Evolutionary conservation across 1,140 invertebrate species (phyloP), one percentile per base, ranked within the genome.

Genomic region (Mactra quadrangularis): DNA sequence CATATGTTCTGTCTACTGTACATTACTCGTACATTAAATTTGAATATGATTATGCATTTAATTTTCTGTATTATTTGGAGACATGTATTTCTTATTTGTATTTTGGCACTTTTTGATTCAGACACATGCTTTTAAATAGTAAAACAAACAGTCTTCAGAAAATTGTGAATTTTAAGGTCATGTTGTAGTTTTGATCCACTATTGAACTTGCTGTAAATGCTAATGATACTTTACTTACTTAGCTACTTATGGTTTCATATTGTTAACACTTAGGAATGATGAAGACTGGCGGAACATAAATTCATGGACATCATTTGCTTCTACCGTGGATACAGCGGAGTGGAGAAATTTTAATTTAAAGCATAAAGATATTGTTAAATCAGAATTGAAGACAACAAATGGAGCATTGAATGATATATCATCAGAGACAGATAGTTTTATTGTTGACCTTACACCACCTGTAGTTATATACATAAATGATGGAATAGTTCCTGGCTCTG

Each of bases 361-460:
- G 7, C 74, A 84, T 31, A 68, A 57, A 7, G 82, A 84, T 29
- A 31, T 33, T 27, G 35, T 84, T 25, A 71, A 71, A 50, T 59
- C 41, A 19, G 64, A 22, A 19, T 47, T 84, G 7, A 64, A 38
- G 38, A 74, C 64, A 15, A 64, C 35, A 19, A 84, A 84, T 79
- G 82, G 72, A 35, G 82, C 82, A 29, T 62, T 70, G 22, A 84
- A 84, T 53, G 55, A 68, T 15, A 33, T 66, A 1, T 22, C 35
- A 41, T 41, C 29, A 33, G 55, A 19, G 6, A 47, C 82, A 57
- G 35, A 77, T 60, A 74, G 82, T 17, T 77, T 78, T 52, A 33
- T 84, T 52, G 33, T 84, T 71, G 82, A 84, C 50, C 66, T 84
- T 3, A 84, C 82, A 29, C 22, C 72, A n/a, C 82, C 82, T 13